Percentiles rank a stretch among this genome's conserved stretches.
Evolutionary conservation across 2,113 vertebrate species (phyloP).

Genomic region (Lagopus muta): DNA sequence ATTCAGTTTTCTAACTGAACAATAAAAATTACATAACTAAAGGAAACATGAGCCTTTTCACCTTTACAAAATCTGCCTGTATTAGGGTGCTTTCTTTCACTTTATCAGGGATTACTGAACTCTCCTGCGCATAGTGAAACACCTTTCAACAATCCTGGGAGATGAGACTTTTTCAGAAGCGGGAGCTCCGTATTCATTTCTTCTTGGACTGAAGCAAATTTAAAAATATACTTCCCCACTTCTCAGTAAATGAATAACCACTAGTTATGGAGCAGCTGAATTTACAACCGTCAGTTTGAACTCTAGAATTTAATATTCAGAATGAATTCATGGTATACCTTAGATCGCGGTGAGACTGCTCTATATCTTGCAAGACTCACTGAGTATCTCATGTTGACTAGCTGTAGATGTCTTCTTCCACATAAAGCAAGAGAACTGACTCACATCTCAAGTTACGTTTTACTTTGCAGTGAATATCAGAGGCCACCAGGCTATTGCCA

Average conservation of each 20-base stretch:
- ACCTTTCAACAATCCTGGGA: neutral
- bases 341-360: neutral
- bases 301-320: neutral
- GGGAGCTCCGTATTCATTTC: neutral
- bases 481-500: neutral
- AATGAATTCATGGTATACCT: neutral
- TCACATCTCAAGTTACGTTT: neutral
- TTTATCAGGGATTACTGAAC: neutral
- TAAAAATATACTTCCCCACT: neutral
- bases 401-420: neutral
- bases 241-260: neutral
- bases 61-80: neutral
- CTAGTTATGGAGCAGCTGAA: neutral
- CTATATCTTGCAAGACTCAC: neutral
- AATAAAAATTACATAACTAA: too few species aligned
- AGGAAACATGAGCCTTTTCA: neutral
- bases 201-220: neutral
- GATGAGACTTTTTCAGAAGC: neutral
- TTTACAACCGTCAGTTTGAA: neutral
- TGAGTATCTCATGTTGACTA: neutral
- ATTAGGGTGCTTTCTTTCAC: neutral
- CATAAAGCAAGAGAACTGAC: neutral
- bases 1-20: too few species aligned
- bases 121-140: neutral
- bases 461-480: neutral